Conservation (phyloP, 2,113 vertebrate genomes). For the Esox niger region DNA sequence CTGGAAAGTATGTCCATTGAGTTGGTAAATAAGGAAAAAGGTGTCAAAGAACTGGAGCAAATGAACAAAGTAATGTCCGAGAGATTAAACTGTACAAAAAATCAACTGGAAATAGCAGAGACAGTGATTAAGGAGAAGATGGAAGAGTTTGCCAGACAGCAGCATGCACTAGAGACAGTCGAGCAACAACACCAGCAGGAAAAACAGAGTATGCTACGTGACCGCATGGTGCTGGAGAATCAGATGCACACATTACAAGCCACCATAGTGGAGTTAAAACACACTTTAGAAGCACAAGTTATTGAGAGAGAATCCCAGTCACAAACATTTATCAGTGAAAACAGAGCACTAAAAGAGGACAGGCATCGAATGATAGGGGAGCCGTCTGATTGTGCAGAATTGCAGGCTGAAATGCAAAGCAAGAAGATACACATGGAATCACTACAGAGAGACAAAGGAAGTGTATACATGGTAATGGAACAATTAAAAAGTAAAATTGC, state of each 20-base stretch:
- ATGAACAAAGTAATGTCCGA: constrained; percentile 47
- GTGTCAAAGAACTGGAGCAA: constrained; percentile 37
- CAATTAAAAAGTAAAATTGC: constrained; percentile 59
- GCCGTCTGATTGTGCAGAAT: constrained; percentile 32
- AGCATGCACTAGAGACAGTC: constrained; percentile 19
- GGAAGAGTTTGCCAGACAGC: constrained; percentile 43
- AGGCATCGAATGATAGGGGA: constrained; percentile 51
- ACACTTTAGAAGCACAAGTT: constrained; percentile 32
- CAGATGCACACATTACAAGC: constrained; percentile 41
- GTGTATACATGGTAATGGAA: constrained; percentile 43
- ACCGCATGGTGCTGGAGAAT: constrained; percentile 39
- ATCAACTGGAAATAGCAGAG: constrained; percentile 57
- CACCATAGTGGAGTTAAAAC: constrained; percentile 40
- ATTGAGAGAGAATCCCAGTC: constrained; percentile 47
- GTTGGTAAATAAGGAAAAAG: constrained; percentile 44
- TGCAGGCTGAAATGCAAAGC: constrained; percentile 42
- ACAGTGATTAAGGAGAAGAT: constrained; percentile 43
- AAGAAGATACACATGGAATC: constrained; percentile 61
- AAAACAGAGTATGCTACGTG: constrained; percentile 37
- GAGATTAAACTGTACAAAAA: constrained; percentile 44
- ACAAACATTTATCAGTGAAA: constrained; percentile 36
- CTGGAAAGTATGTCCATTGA: constrained; percentile 31
- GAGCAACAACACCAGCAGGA: constrained; percentile 44
- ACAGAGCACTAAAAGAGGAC: constrained; percentile 46
- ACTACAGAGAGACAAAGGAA: constrained; percentile 65